Evolutionary conservation across 2,888 invertebrate species (phyloP), one percentile per base, ranked within the genome.

Genomic region (Mesoligia furuncula): DNA sequence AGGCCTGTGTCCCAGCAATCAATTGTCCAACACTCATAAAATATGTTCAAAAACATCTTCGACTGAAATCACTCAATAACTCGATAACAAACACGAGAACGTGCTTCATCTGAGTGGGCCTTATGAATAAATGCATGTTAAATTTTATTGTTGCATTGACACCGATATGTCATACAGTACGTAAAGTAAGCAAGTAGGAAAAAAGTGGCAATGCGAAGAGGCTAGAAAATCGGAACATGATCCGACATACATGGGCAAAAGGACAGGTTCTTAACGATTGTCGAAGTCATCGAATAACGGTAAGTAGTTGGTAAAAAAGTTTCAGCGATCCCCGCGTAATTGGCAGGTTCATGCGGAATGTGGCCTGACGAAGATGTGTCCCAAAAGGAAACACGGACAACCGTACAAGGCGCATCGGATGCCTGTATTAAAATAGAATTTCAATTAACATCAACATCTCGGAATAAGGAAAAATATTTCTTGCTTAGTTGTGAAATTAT

Each of bases 91-190:
- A 92, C 90, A 86, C 84, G 88, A 91, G 87, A 79, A 61, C 79
- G 74, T 69, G 78, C 62, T 59, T 31, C 88, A 83, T 83, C 86
- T 82, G 80, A 81, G 75, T 61, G 86, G 79, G 66, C 36, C 90
- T 93, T 91, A 93, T 92, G 92, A 94, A 94, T 94, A 95, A 94
- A 94, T 93, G 88, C 90, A 94, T 92, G 92, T 94, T 85, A 93
- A 95, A 93, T 94, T 95, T 95, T 95, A 96, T 95, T 95, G 94
- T 94, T 94, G 92, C 94, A 94, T 94, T 95, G 96, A 95, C 96
- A 96, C 95, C 95, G 92, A 95, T 94, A 93, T 91, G 93, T 94
- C 94, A 93, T 90, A 86, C 87, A n/a, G 85, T 87, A 87, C 86
- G 92, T 91, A 91, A 92, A 92, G 91, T 87, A 80, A 88, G 86